Evolutionary conservation across 2,113 vertebrate genomes (phyloP), one percentile per base, ranked within the genome.

Genomic region (Loxodonta africana): DNA sequence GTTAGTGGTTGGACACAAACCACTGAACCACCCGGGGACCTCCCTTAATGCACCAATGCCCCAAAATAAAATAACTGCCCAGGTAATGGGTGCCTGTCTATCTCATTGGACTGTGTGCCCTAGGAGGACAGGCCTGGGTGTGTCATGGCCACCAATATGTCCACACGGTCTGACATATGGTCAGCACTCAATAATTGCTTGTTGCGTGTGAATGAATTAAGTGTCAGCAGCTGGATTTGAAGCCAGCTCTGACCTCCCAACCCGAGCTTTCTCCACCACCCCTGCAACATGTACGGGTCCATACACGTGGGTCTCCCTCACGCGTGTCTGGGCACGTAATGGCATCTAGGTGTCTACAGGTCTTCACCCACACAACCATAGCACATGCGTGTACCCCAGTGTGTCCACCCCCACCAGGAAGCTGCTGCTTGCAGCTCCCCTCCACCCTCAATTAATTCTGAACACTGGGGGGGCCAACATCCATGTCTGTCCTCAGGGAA

Each of bases 271-370:
- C 12, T 12, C 15, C 37, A 1, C 25, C 30, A 10, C 3, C 0
- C 8, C 2, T 3, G 23, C 17, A 1, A 18, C 41, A 23, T 0
- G 2, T 44, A 28, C 8, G 20, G 11, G 51, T 44, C n/a, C 7
- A 2, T 51, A 21, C 62, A 9, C 2, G 53, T 9, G 73, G 63
- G 26, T 5, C 26, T 17, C 69, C 14, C 25, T 28, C 15, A 5
- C 0, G 2, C 28, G 4, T 7, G 57, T 28, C 83, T 2, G 23
- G 83, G 23, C 53, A 8, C 0, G 1, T 5, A 2, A 12, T 2
- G 10, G 21, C 3, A 0, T n/a, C 67, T 44, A 21, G 18, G n/a
- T 46, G 71, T 41, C 48, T 51, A 6, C 90, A 28, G 1, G 2
- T 21, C 2, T 15, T 69, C 33, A 77, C 1, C n/a, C 69, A 46